A percentile compares a stretch with the other conserved stretches of the same genome.
These are phyloP conservation scores for Vireo altiloquus DNA, from an alignment of 2,113 vertebrate genomes.

Conservation along the genomic window DNA sequence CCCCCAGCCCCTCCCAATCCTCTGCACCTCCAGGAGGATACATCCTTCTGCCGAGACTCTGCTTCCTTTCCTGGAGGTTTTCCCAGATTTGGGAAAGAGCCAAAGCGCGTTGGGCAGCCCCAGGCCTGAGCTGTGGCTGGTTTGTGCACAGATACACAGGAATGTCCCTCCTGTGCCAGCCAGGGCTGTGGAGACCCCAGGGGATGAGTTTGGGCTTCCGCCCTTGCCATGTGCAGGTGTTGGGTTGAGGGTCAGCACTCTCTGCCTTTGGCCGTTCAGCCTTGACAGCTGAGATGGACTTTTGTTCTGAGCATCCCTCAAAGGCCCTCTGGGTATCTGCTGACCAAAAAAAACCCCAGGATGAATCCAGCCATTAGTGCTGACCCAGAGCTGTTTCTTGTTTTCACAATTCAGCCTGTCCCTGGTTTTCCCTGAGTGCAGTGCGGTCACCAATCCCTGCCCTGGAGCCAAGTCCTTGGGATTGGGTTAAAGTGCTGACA, in stretches of 20 bases:
- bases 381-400: rapidly evolving
- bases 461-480: neutral
- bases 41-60: neutral
- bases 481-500: neutral
- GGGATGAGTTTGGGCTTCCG: neutral
- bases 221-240: neutral
- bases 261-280: neutral
- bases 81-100: neutral
- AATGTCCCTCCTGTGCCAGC: neutral
- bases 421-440: rapidly evolving
- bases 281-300: neutral
- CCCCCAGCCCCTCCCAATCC: neutral
- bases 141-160: neutral
- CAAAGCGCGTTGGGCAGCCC: neutral
- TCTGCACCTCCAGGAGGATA: neutral
- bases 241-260: neutral
- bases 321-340: neutral
- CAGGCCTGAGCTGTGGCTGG: neutral
- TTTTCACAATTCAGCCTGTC: rapidly evolving
- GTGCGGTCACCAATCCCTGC: neutral
- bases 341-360: neutral
- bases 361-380: too few species aligned
- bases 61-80: neutral
- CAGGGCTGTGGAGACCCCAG: neutral
- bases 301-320: neutral